Percentiles rank a stretch among this genome's conserved stretches.
Evolutionary conservation across 2,888 invertebrate species (phyloP).

Genomic region (Drosophila tanythrix): DNA sequence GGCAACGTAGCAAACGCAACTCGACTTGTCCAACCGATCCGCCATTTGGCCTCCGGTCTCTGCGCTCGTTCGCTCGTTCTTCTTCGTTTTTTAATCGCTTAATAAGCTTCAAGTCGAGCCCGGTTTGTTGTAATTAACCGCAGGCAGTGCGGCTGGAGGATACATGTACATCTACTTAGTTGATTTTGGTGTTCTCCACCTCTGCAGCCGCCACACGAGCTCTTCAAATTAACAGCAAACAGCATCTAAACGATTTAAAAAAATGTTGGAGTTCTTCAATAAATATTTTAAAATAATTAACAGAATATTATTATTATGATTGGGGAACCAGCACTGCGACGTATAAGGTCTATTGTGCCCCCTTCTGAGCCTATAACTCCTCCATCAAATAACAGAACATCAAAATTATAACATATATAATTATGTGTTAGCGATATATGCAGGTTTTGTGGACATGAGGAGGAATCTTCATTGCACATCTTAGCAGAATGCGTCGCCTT

Average conservation of each 20-base stretch:
- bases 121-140: slow-evolving; percentile 60
- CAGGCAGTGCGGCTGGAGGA: slow-evolving; percentile 47
- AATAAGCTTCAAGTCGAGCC: slow-evolving; percentile 62
- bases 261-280: not conserved
- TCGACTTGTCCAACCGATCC: slow-evolving; percentile 33
- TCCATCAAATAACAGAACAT: no score
- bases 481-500: no score
- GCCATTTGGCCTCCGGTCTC: slow-evolving; percentile 59
- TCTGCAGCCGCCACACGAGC: not conserved
- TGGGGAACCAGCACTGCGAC: no score
- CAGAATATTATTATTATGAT: not conserved
- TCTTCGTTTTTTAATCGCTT: slow-evolving; percentile 65
- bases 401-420: no score
- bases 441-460: no score
- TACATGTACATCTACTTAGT: not conserved
- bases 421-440: no score
- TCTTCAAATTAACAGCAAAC: not conserved
- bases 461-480: no score
- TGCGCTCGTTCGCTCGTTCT: slow-evolving; percentile 1
- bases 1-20: slow-evolving; percentile 62
- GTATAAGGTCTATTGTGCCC: no score
- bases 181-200: not conserved
- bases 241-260: not conserved
- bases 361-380: no score
- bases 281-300: not conserved